phyloP scores from a whole-genome alignment of 2,113 vertebrate genomes.

The Sylvietta virens region DNA sequence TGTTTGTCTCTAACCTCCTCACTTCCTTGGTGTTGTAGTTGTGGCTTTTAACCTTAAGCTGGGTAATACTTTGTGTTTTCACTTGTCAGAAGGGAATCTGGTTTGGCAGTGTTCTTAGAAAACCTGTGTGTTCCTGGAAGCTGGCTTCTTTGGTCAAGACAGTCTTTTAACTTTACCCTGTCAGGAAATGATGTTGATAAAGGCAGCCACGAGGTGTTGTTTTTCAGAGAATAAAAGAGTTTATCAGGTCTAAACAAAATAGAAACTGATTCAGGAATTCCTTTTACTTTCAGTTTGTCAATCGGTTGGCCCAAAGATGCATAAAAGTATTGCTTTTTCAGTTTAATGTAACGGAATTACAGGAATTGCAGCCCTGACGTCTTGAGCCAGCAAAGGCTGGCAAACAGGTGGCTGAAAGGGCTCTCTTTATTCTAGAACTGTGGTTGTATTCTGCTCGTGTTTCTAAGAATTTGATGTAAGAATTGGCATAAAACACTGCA shows the following conservation, averaged over 20 bases:
- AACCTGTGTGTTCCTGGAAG: neutral
- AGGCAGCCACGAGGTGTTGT: neutral
- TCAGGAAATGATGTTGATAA: neutral
- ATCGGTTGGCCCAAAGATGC: neutral
- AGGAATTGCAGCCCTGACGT: neutral
- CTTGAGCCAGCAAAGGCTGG: neutral
- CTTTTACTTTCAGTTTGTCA: neutral
- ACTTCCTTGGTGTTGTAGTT: neutral
- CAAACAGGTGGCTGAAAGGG: neutral
- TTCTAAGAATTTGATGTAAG: neutral
- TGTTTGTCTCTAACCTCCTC: neutral
- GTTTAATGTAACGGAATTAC: neutral
- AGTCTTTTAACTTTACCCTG: neutral
- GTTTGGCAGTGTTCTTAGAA: neutral
- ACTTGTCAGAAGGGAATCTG: neutral
- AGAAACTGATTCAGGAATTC: neutral
- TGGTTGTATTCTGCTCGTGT: neutral
- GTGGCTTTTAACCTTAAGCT: neutral
- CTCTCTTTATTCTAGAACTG: neutral
- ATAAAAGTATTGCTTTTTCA: fast-evolving
- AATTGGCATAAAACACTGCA: neutral
- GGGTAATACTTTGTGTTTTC: neutral
- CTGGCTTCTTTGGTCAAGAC: neutral
- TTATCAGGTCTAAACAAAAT: neutral
- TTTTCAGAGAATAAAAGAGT: neutral